Evolutionary conservation across 2,888 invertebrate species (phyloP).

Genomic region (Bimastos eiseni): DNA sequence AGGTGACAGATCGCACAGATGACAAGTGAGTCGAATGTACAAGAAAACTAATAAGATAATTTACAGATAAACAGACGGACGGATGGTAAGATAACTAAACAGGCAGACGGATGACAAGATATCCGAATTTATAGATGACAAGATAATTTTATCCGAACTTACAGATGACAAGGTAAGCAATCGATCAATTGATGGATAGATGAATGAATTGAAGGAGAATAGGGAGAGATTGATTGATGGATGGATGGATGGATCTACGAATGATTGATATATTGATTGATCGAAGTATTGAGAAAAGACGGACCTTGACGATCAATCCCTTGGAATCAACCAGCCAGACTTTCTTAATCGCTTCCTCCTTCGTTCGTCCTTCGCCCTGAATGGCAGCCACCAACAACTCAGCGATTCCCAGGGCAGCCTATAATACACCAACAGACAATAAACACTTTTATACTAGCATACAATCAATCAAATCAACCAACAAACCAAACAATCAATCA

Average conservation of each 20-base stretch:
- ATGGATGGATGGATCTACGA: not conserved
- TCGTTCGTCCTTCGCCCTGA: slow-evolving; percentile 71
- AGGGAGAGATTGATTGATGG: not conserved
- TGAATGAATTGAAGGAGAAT: too few relatives aligned
- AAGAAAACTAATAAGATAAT: too few relatives aligned
- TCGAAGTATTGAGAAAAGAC: not conserved
- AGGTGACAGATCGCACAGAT: too few relatives aligned
- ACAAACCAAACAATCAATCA: too few relatives aligned
- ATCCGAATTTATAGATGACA: too few relatives aligned
- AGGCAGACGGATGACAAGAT: not conserved
- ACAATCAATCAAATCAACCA: too few relatives aligned
- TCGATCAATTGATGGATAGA: not conserved
- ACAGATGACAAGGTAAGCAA: too few relatives aligned
- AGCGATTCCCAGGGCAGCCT: slow-evolving; percentile 93
- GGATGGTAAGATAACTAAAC: not conserved
- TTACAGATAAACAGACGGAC: too few relatives aligned
- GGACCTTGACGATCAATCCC: slow-evolving; percentile 77
- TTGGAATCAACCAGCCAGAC: slow-evolving; percentile 96
- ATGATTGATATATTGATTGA: not conserved
- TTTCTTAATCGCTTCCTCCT: slow-evolving; percentile 75
- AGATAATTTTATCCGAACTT: too few relatives aligned
- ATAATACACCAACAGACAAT: slow-evolving; percentile 36
- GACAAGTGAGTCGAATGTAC: too few relatives aligned
- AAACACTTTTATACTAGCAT: not conserved
- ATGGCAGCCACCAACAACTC: slow-evolving; percentile 88